These are phyloP conservation scores for Phyllopteryx taeniolatus DNA, from an alignment of 2,113 vertebrate genomes.

Conservation along the genomic window DNA sequence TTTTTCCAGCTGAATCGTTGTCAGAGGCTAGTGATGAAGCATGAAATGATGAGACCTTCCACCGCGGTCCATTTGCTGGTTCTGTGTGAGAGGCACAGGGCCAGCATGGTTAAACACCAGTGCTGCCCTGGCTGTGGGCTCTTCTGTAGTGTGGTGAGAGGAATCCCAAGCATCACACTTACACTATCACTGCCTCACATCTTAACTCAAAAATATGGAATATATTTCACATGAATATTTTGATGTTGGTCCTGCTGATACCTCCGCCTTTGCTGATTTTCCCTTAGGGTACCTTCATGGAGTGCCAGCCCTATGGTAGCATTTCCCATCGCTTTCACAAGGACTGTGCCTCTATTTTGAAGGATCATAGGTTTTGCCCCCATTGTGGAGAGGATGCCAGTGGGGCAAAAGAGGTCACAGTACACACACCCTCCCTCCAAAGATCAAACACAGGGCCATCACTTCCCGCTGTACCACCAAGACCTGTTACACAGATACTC, in stretches of 20 bases:
- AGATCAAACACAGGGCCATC: conserved; percentile 40
- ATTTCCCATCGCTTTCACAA: conserved; percentile 95
- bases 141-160: conserved; percentile 89
- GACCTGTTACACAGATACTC: conserved; percentile 45
- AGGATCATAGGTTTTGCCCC: conserved; percentile 86
- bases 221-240: background rate
- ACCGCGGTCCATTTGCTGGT: conserved; percentile 88
- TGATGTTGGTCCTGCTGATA: background rate
- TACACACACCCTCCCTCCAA: conserved; percentile 74
- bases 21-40: conserved; percentile 85
- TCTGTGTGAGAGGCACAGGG: conserved; percentile 93
- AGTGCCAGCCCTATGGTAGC: conserved; percentile 91
- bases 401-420: conserved; percentile 86
- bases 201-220: background rate
- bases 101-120: conserved; percentile 96
- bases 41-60: conserved; percentile 95
- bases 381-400: conserved; percentile 92
- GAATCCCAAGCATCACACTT: background rate
- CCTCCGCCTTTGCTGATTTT: background rate
- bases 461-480: conserved; percentile 62
- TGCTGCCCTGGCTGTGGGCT: conserved; percentile 96
- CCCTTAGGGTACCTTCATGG: conserved; percentile 90
- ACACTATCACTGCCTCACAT: background rate
- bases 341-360: conserved; percentile 86
- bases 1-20: conserved; percentile 83